A percentile compares a stretch with the other conserved stretches of the same genome.
Conservation (phyloP, 2,113 vertebrate species). For the Forbesichthys agassizii region DNA sequence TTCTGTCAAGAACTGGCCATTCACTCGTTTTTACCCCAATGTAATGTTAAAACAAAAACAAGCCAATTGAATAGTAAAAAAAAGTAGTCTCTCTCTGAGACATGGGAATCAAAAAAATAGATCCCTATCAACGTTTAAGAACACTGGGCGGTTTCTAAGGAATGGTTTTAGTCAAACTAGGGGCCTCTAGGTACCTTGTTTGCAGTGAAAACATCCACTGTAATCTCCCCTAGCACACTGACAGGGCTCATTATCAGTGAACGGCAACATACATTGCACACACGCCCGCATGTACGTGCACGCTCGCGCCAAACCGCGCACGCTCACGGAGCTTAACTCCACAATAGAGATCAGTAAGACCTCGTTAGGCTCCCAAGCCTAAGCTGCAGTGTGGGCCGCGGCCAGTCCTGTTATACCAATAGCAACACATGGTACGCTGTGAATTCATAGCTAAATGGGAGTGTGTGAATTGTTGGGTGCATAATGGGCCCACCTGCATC, state of each 20-base stretch:
- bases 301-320: background rate
- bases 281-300: background rate
- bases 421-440: slow-evolving; percentile 50
- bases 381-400: slow-evolving; percentile 42
- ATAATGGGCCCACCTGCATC: slow-evolving; percentile 58
- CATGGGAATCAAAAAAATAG: background rate
- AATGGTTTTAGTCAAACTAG: slow-evolving; percentile 16
- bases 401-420: slow-evolving; percentile 52
- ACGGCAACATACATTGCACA: slow-evolving; percentile 24
- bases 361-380: slow-evolving; percentile 68
- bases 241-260: slow-evolving; percentile 54
- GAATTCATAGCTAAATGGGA: slow-evolving; percentile 59
- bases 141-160: slow-evolving; percentile 24
- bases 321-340: slow-evolving; percentile 43
- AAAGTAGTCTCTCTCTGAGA: background rate
- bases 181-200: slow-evolving; percentile 46
- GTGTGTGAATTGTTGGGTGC: slow-evolving; percentile 50
- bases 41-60: slow-evolving; percentile 23
- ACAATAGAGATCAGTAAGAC: slow-evolving; percentile 67
- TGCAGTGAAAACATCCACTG: slow-evolving; percentile 54
- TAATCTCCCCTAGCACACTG: slow-evolving; percentile 62
- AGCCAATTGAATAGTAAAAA: no score
- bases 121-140: slow-evolving; percentile 7
- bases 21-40: slow-evolving; percentile 23
- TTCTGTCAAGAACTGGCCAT: background rate